Conservation (phyloP, 2,797 vertebrate genomes). For the Cephalopachus bancanus region DNA sequence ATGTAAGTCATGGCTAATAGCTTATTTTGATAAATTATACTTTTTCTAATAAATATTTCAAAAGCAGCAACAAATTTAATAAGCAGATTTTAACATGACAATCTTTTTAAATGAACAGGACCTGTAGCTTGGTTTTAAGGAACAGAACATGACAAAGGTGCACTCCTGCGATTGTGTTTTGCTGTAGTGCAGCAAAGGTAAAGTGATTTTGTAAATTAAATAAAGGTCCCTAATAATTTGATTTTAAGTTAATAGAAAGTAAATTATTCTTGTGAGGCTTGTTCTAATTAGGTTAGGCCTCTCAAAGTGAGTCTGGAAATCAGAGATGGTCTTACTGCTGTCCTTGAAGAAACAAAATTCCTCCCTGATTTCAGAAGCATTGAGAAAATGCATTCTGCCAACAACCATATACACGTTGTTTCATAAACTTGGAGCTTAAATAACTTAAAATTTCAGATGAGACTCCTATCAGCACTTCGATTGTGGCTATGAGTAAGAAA, state of each 20-base stretch:
- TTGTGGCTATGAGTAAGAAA: background rate
- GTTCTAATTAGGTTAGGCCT: background rate
- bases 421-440: background rate
- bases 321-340: background rate
- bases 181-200: background rate
- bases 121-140: background rate
- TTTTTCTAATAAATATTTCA: background rate
- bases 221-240: background rate
- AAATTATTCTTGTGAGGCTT: background rate
- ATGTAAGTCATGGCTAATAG: background rate
- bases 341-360: background rate
- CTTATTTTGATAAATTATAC: background rate
- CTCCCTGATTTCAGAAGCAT: no score
- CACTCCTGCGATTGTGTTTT: background rate
- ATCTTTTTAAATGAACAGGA: background rate
- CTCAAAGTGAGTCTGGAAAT: background rate
- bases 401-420: background rate
- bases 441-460: background rate
- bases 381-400: background rate
- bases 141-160: background rate
- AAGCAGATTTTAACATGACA: background rate
- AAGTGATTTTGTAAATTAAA: background rate
- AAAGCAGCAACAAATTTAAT: background rate
- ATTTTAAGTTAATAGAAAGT: constrained; percentile 1
- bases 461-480: background rate